These are phyloP conservation scores for Pangasianodon hypophthalmus DNA, from an alignment of 2,113 vertebrate species.

Conservation along the genomic window DNA sequence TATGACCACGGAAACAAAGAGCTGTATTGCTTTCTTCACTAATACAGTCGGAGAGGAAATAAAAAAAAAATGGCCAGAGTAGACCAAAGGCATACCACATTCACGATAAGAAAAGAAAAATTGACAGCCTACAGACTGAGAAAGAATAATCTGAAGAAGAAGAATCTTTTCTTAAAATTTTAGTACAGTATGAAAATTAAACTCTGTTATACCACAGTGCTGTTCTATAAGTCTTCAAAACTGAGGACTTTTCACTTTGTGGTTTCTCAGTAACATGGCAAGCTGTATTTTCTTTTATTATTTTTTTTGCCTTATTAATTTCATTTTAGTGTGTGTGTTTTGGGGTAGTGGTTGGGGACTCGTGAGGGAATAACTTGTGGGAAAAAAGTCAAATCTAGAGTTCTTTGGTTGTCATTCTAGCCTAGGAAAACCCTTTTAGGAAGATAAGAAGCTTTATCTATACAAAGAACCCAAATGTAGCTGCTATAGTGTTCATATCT, in stretches of 20 bases:
- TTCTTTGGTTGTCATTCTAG: background rate
- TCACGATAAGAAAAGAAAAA: background rate
- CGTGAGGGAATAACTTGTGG: too few species aligned
- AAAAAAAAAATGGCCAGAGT: background rate
- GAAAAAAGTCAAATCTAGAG: background rate
- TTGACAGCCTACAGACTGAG: background rate
- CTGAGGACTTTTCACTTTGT: background rate
- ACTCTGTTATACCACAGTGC: background rate
- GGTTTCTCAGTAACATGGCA: background rate
- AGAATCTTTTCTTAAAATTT: background rate
- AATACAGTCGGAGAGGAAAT: background rate
- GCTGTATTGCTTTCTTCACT: background rate
- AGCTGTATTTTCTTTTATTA: background rate
- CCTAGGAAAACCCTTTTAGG: background rate
- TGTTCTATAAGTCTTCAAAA: background rate
- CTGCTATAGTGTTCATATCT: background rate
- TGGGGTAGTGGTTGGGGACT: too few species aligned
- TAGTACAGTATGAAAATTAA: background rate
- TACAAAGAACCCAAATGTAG: background rate
- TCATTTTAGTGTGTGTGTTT: too few species aligned
- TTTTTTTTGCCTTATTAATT: background rate
- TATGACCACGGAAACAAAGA: constrained; percentile 15
- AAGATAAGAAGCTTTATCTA: background rate
- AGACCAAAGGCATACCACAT: background rate
- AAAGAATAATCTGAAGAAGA: background rate